Conservation (phyloP, 2,797 vertebrate genomes). For the Paguma larvata region DNA sequence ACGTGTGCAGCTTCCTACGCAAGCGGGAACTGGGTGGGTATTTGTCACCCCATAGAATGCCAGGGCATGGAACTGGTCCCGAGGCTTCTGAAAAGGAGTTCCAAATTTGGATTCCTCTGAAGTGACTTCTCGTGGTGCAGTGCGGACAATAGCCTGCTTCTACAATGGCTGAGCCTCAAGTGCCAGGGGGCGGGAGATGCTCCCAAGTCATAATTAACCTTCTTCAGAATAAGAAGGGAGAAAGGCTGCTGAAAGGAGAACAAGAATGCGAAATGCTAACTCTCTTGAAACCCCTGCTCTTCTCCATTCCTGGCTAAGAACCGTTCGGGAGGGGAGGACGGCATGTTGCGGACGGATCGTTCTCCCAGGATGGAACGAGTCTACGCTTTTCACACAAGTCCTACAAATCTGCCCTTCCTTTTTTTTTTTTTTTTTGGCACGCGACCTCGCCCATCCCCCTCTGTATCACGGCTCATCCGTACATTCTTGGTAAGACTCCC, state of each 20-base stretch:
- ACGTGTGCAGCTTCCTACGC: background rate
- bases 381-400: accelerated
- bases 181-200: accelerated
- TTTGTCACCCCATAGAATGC: background rate
- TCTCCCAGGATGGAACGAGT: background rate
- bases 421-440: background rate
- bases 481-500: background rate
- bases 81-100: constrained; percentile 35
- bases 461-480: background rate
- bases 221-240: constrained; percentile 48
- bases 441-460: background rate
- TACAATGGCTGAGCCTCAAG: background rate
- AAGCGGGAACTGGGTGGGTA: background rate
- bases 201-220: constrained; percentile 57
- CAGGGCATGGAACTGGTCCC: accelerated
- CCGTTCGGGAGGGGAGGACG: background rate
- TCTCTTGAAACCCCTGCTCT: background rate
- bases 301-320: constrained; percentile 1
- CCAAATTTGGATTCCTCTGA: constrained; percentile 37
- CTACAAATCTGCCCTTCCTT: accelerated
- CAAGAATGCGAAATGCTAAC: background rate
- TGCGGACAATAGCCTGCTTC: accelerated
- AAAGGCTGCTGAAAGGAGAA: background rate
- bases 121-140: background rate
- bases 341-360: accelerated